Evolutionary conservation across 2,888 invertebrate species (phyloP), one percentile per base, ranked within the genome.

Genomic region (Pedicia rivosa): DNA sequence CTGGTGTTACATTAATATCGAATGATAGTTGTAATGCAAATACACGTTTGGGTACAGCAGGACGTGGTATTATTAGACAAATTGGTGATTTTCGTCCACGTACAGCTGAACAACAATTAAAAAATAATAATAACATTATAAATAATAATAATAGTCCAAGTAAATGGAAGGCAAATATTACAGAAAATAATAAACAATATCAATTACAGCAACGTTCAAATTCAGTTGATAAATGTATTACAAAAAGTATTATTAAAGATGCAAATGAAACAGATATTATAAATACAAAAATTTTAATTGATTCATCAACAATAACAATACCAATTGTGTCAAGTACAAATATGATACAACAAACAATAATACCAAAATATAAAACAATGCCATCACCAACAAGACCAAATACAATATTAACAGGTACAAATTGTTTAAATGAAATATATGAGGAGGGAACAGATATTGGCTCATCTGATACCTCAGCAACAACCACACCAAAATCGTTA

Each of bases 341-440:
- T n/a, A 50, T 53, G 4, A 45, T 52, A 17, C 46, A 47, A 34
- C 50, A 56, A 32, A 45, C 50, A 38, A 55, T 52, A 20, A 47
- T 51, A 16, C 64, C 64, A 10, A 68, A 67, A 41, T 70, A 67
- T 48, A 70, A 67, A 50, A 70, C 70, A 1, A 65, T 71, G 65
- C 70, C 73, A n/a, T 64, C 67, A 5, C 66, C 71, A 3, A 64
- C 66, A 12, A 53, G 61, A 15, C 59, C 66, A 5, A 42, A 42
- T 30, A 39, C 43, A 12, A 42, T 46, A 12, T 29, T 43, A 19
- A 34, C 42, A 6, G 55, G 51, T 32, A 43, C 50, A 3, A 64
- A 62, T 34, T 62, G 57, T 30, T 57, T 73, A 31, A 78, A 77
- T 48, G 78, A 78, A 55, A 78, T 78, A 40, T 69, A 70, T 48